Evolutionary conservation across 2,113 vertebrate species (phyloP), one percentile per base, ranked within the genome.

Genomic region (Prunella fulvescens): DNA sequence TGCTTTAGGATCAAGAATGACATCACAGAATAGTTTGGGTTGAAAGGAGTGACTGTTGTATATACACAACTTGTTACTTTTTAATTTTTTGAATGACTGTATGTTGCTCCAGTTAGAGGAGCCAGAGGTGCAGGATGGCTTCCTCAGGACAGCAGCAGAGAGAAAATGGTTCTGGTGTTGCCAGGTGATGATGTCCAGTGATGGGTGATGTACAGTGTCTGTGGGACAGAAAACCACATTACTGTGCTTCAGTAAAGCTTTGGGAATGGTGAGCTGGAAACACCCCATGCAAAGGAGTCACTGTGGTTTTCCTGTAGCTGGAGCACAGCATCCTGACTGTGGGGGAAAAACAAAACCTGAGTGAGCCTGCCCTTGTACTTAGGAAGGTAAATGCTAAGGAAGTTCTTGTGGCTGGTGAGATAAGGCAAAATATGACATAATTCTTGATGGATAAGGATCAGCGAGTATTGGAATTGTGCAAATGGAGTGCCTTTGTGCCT

Each of bases 391-490:
- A 20, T 37, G 44, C 54, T 40, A 10, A 87, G 87, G 73, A 91
- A 95, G 60, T 86, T 93, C 48, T 93, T 73, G 51, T 95, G 87
- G 89, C 70, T 89, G 45, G 66, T 31, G 87, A 76, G 89, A 90
- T 95, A 95, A 88, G 83, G 89, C 83, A 60, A 86, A 71, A 51
- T 9, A 92, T 73, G 89, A 81, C 87, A 44, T 87, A 67, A 95
- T 80, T 92, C 54, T 42, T 76, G 66, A 67, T 62, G 74, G 78
- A 57, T 80, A 73, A 80, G 86, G 50, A 86, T 86, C 24, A 12
- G 37, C 42, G 58, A 86, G 81, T 61, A 24, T 85, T 95, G 14
- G 42, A 58, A 65, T 53, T 69, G 86, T 93, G 86, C 50, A 87
- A 22, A 45, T 40, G 77, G 80, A 87, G 58, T 81, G 74, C 47